Conservation (phyloP, 2,888 invertebrate species). For the Drosophila rellima region DNA sequence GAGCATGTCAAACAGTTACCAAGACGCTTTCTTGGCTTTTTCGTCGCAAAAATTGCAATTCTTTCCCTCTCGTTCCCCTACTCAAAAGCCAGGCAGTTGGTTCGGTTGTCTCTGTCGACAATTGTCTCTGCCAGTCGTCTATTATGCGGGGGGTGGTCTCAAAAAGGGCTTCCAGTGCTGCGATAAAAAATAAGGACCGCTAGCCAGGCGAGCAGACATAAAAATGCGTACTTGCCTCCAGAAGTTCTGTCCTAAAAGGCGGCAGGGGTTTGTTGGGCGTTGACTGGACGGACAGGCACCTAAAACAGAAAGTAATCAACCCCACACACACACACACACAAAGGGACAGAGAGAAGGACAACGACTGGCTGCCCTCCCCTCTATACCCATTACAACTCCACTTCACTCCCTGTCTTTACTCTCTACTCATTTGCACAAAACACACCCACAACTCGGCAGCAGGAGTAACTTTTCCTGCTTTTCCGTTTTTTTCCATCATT, state of each 20-base stretch:
- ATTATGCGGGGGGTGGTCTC: constrained; percentile 15
- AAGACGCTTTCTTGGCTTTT: constrained; percentile 79
- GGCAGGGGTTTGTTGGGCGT: constrained; percentile 32
- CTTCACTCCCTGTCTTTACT: not conserved
- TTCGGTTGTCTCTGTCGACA: constrained; percentile 47
- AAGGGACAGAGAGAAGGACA: constrained; percentile 30
- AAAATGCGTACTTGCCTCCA: constrained; percentile 78
- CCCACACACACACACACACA: constrained; percentile 51
- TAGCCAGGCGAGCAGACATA: constrained; percentile 80
- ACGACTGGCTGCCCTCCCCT: constrained; percentile 24
- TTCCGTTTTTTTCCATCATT: constrained; percentile 54
- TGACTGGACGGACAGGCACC: constrained; percentile 67
- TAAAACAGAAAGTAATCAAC: constrained; percentile 81
- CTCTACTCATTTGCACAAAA: constrained; percentile 77
- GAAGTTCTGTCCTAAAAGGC: constrained; percentile 62
- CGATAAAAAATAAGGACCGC: constrained; percentile 75
- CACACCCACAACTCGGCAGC: constrained; percentile 80
- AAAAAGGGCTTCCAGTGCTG: constrained; percentile 56
- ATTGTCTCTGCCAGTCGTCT: constrained; percentile 69
- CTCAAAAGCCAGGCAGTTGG: constrained; percentile 1
- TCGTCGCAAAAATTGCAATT: constrained; percentile 79
- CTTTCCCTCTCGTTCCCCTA: constrained; percentile 32
- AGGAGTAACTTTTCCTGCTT: constrained; percentile 70
- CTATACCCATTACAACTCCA: constrained; percentile 1
- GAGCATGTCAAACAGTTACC: constrained; percentile 76